phyloP scores from a whole-genome alignment of 2,888 invertebrate species.

The Malthinus seriepunctatus region DNA sequence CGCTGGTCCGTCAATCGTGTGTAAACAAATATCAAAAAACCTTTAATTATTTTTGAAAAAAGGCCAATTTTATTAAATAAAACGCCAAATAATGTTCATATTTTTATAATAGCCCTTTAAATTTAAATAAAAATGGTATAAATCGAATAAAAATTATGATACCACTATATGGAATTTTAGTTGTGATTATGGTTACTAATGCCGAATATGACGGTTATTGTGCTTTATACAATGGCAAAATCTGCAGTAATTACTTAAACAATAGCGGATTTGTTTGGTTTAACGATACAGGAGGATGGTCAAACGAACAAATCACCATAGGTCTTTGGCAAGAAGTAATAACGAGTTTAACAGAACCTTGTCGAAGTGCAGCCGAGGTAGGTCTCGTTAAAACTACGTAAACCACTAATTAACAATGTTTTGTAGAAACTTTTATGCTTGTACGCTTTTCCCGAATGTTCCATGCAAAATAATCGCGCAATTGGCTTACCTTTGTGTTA shows the following conservation, averaged over 20 bases:
- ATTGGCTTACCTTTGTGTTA: conserved; percentile 81
- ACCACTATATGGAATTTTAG: too few relatives aligned
- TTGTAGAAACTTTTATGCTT: conserved; percentile 81
- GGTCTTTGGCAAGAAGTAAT: conserved; percentile 89
- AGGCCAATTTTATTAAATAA: too few relatives aligned
- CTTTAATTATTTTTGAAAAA: too few relatives aligned
- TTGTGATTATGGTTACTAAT: conserved; percentile 1
- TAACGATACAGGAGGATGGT: conserved; percentile 69
- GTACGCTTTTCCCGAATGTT: conserved; percentile 82
- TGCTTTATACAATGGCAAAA: conserved; percentile 82
- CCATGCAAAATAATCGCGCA: conserved; percentile 65
- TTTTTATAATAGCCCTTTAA: too few relatives aligned
- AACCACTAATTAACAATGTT: background rate
- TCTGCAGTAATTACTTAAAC: conserved; percentile 57
- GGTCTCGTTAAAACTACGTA: conserved; percentile 7
- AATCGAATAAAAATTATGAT: too few relatives aligned
- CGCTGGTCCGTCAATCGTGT: too few relatives aligned
- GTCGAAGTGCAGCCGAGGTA: conserved; percentile 84
- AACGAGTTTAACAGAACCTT: conserved; percentile 76
- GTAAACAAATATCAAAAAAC: too few relatives aligned
- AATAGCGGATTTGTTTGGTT: conserved; percentile 60
- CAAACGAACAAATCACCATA: conserved; percentile 83
- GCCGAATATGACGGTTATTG: conserved; percentile 67
- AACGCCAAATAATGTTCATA: too few relatives aligned
- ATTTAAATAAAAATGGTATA: too few relatives aligned